Base-by-base conservation (phyloP, 2,888 invertebrate genomes). In the Morpho helenor region DNA sequence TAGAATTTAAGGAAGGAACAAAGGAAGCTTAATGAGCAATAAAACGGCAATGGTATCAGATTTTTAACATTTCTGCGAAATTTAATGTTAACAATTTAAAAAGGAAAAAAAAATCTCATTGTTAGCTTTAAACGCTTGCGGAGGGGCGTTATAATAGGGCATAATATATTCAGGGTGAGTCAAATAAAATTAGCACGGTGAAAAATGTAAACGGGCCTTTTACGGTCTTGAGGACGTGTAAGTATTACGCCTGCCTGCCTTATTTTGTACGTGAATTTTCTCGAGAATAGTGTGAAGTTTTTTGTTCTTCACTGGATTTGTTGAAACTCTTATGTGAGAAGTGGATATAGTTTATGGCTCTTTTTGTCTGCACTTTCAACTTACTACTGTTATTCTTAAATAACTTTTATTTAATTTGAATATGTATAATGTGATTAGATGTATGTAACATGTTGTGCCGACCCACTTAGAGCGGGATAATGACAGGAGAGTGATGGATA, bases 111-210 rank as follows among this genome's bases (percentile, higher is more conserved):
- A 80, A 74, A 75, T 71, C 74, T 81, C 82, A 85, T 86, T 87
- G 84, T 85, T 82, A 76, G 82, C 83, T 79, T 85, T 84, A 86
- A 86, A 80, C 78, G 84, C 75, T 75, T 71, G 76, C 67, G 74
- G 78, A 82, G 87, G 83, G 82, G 75, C 71, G 84, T 82, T 84
- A 87, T 90, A 88, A 89, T 87, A 85, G 84, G 82, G 77, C 79
- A 87, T 89, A 89, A 89, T 90, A 89, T 88, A 89, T 90, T 89
- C 89, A 87, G 81, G 84, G 76, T 74, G 84, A 88, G 88, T 87
- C 86, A 89, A 89, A 89, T 89, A 87, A 89, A 90, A 90, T 90
- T 89, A 90, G 90, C 84, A 87, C 87, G 86, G 81, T 87, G 85
- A 89, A 89, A 89, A 89, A 90, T 90, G 87, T 89, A 85, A 89